Evolutionary conservation across 2,113 vertebrate genomes (phyloP).

Genomic region (Hydrolagus affinis): DNA sequence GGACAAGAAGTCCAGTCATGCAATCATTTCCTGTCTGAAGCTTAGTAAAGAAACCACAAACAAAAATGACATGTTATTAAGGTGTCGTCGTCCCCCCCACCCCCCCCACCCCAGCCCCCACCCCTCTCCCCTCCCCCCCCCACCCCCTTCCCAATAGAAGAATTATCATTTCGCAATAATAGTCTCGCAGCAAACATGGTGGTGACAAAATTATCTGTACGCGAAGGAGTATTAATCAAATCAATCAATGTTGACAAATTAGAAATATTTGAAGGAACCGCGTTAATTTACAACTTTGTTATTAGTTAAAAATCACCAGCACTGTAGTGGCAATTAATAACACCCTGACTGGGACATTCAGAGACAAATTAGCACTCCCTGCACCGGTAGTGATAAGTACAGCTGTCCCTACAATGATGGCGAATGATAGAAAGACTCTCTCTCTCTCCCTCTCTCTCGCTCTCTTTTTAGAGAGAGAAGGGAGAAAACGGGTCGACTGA

Average conservation of each 20-base stretch:
- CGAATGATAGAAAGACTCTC: constrained; percentile 23
- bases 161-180: too few relatives aligned
- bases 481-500: constrained; percentile 46
- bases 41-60: neutral
- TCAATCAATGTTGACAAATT: constrained; percentile 64
- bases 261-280: constrained; percentile 58
- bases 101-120: too few relatives aligned
- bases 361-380: neutral
- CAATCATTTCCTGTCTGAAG: neutral
- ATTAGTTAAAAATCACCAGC: constrained; percentile 62
- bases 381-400: constrained; percentile 19
- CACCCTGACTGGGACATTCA: constrained; percentile 43
- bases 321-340: constrained; percentile 67
- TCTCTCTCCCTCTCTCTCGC: too few relatives aligned
- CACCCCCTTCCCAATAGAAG: neutral
- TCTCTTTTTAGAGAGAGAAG: neutral
- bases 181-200: neutral
- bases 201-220: constrained; percentile 47
- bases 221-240: constrained; percentile 56
- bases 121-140: too few relatives aligned
- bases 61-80: constrained; percentile 11
- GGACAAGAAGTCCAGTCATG: neutral
- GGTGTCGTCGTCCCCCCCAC: neutral
- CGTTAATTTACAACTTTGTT: constrained; percentile 67
- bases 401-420: constrained; percentile 11